phyloP scores from a whole-genome alignment of 2,113 vertebrate genomes.

The Phrynosoma blainvillii region DNA sequence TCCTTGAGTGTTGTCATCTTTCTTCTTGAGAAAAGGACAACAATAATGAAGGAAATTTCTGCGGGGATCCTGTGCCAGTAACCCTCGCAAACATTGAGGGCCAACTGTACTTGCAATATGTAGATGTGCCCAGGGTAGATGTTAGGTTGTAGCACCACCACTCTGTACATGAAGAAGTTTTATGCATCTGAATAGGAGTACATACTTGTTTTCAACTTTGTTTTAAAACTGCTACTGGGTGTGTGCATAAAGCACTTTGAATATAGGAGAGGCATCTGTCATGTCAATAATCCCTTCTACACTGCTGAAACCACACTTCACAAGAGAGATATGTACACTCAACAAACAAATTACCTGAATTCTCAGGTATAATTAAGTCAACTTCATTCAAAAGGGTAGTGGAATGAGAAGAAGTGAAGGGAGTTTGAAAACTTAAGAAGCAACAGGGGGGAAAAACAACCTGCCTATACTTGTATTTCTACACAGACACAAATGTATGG shows the following conservation, averaged over 20 bases:
- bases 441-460: not conserved
- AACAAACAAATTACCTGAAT: not conserved
- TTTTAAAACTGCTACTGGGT: not conserved
- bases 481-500: not conserved
- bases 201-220: not conserved
- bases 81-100: no score
- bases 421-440: not conserved
- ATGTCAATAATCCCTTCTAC: not conserved
- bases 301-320: not conserved
- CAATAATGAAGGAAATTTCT: no score
- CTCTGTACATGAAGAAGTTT: not conserved
- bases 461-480: not conserved
- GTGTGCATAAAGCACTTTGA: not conserved
- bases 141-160: not conserved
- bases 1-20: no score
- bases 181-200: not conserved
- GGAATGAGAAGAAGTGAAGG: not conserved
- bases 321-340: not conserved
- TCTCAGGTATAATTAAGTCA: not conserved
- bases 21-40: no score
- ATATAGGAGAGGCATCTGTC: not conserved
- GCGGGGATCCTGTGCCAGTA: no score
- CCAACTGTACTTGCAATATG: not conserved
- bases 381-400: not conserved
- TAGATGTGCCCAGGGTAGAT: not conserved